These are phyloP conservation scores for Andrena cerasifolii DNA, from an alignment of 1,140 invertebrate species.

Conservation along the genomic window DNA sequence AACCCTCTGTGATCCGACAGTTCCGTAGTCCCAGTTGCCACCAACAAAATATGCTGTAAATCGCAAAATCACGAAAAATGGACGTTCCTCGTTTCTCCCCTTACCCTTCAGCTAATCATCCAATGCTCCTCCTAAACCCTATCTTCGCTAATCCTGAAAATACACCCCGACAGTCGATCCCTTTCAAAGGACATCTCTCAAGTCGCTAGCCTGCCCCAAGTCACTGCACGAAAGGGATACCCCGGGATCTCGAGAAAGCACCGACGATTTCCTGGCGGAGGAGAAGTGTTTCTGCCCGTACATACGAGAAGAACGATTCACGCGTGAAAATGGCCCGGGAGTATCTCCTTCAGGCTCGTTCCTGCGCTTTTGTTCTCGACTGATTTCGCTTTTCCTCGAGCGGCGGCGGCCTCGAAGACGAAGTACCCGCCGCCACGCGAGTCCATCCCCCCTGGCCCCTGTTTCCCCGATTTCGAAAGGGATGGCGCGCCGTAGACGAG, in stretches of 20 bases:
- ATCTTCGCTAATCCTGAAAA: too few species aligned
- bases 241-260: neutral
- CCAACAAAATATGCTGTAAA: too few species aligned
- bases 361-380: conserved; percentile 47
- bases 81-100: too few species aligned
- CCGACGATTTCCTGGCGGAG: conserved; percentile 22
- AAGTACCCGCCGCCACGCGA: conserved; percentile 51
- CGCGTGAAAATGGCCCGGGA: conserved; percentile 49
- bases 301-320: conserved; percentile 40
- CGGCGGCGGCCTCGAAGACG: conserved; percentile 36
- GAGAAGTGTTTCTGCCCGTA: conserved; percentile 24
- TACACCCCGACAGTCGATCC: too few species aligned
- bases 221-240: conserved; percentile 2
- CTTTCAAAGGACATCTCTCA: too few species aligned
- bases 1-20: too few species aligned
- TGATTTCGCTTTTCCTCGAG: conserved; percentile 45
- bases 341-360: conserved; percentile 36
- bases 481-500: neutral
- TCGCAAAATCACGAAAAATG: too few species aligned
- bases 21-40: too few species aligned
- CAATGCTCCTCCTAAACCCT: too few species aligned
- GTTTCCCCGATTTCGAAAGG: conserved; percentile 3
- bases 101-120: too few species aligned
- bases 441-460: conserved; percentile 23
- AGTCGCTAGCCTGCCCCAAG: neutral